These are phyloP conservation scores for Oostethus manadensis DNA, from an alignment of 2,113 vertebrate species.

Conservation along the genomic window DNA sequence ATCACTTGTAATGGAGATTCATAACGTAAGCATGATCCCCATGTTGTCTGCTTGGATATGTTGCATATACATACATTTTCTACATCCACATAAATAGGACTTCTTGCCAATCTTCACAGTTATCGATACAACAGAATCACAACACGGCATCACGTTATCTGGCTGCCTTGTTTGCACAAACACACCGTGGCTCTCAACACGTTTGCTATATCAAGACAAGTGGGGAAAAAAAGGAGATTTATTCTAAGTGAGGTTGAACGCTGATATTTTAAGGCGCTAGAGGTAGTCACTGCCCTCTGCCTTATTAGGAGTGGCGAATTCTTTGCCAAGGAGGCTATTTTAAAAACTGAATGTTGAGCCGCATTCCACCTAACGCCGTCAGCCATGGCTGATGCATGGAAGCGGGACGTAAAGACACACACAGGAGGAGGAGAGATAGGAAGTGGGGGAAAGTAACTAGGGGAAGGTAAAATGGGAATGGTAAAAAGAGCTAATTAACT, in stretches of 20 bases:
- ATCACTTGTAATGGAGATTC: too few relatives aligned
- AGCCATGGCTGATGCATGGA: constrained; percentile 31
- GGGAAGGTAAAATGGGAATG: constrained; percentile 1
- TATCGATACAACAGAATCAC: background rate
- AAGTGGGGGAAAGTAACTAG: background rate
- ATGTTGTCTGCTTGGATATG: background rate
- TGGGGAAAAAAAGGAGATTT: constrained; percentile 30
- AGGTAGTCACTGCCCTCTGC: constrained; percentile 46
- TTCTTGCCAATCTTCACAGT: background rate
- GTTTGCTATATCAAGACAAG: constrained; percentile 18
- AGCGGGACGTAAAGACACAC: constrained; percentile 29
- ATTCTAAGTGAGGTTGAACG: constrained; percentile 50
- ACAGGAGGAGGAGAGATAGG: background rate
- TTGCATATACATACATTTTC: background rate
- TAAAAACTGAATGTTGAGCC: constrained; percentile 68
- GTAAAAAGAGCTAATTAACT: background rate
- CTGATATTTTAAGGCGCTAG: constrained; percentile 67
- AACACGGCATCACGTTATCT: constrained; percentile 3
- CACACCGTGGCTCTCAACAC: constrained; percentile 9
- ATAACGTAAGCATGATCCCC: background rate
- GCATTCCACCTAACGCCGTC: constrained; percentile 62
- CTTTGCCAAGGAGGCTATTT: constrained; percentile 62
- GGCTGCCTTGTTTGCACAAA: background rate
- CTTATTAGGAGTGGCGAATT: constrained; percentile 70
- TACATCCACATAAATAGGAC: background rate